Conservation (phyloP, 2,888 invertebrate species). For the Crocallis elinguaria region DNA sequence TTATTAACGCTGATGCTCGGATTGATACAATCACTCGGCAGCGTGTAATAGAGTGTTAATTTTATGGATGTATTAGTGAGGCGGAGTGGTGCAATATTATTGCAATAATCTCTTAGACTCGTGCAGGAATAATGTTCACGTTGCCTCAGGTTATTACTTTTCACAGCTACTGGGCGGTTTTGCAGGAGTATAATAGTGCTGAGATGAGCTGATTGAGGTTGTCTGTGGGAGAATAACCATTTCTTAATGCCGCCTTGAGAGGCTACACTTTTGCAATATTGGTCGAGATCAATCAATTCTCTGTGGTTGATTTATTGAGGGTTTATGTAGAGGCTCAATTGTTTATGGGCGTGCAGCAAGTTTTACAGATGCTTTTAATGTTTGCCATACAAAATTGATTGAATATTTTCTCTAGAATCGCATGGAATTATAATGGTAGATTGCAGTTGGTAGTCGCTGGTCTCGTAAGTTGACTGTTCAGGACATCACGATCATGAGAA, state of each 20-base stretch:
- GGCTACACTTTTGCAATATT: slow-evolving; percentile 7
- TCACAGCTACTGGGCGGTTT: slow-evolving; percentile 20
- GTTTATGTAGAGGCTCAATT: slow-evolving; percentile 2
- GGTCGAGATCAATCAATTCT: slow-evolving; percentile 6
- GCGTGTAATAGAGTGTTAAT: slow-evolving; percentile 51
- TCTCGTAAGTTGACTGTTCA: too few species aligned
- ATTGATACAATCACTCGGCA: slow-evolving; percentile 61
- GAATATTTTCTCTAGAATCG: too few species aligned
- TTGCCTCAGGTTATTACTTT: slow-evolving; percentile 18
- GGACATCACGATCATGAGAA: too few species aligned
- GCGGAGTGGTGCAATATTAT: background rate
- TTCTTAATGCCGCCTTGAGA: slow-evolving; percentile 8
- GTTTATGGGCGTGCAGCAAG: too few species aligned
- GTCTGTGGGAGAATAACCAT: slow-evolving; percentile 12
- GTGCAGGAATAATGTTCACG: slow-evolving; percentile 2
- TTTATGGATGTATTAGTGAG: slow-evolving; percentile 43
- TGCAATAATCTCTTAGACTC: slow-evolving; percentile 4
- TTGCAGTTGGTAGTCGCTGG: too few species aligned
- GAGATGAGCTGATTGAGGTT: slow-evolving; percentile 20
- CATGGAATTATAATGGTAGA: too few species aligned
- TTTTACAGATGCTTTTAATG: too few species aligned
- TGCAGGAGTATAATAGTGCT: slow-evolving; percentile 16
- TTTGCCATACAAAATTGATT: too few species aligned
- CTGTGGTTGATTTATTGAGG: background rate
- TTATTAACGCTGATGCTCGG: slow-evolving; percentile 60